Evolutionary conservation across 2,113 vertebrate species (phyloP).

Genomic region (Tachycineta bicolor): DNA sequence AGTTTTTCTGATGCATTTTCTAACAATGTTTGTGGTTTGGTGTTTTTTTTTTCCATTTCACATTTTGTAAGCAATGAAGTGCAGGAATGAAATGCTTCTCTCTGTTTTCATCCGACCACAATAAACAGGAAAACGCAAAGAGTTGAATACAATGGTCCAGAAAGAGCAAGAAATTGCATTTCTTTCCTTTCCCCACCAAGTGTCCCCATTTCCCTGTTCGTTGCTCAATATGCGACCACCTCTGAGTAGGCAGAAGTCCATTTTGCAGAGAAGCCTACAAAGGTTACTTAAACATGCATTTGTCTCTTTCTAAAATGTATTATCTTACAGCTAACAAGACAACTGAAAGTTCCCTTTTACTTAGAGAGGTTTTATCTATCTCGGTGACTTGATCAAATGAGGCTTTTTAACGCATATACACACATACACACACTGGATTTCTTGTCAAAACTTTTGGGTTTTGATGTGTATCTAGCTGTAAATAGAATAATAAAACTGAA

Average conservation of each 20-base stretch:
- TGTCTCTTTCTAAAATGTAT: not conserved
- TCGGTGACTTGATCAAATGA: not conserved
- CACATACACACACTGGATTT: not conserved
- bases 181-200: slow-evolving; percentile 48
- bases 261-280: not conserved
- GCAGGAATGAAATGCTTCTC: not conserved
- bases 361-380: not conserved
- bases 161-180: not conserved
- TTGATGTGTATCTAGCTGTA: not conserved
- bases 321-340: not conserved
- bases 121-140: not conserved
- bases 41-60: not conserved
- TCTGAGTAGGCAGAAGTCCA: not conserved
- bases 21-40: not conserved
- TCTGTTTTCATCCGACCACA: not conserved
- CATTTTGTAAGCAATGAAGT: not conserved
- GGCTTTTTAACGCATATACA: not conserved
- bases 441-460: not conserved
- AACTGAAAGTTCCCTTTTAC: not conserved
- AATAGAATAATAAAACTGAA: not conserved
- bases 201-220: slow-evolving; percentile 7
- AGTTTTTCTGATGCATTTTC: not conserved
- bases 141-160: not conserved
- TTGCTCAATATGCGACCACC: not conserved
- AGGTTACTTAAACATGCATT: not conserved